phyloP scores from a whole-genome alignment of 2,113 vertebrate species.

The Eulemur rufifrons region DNA sequence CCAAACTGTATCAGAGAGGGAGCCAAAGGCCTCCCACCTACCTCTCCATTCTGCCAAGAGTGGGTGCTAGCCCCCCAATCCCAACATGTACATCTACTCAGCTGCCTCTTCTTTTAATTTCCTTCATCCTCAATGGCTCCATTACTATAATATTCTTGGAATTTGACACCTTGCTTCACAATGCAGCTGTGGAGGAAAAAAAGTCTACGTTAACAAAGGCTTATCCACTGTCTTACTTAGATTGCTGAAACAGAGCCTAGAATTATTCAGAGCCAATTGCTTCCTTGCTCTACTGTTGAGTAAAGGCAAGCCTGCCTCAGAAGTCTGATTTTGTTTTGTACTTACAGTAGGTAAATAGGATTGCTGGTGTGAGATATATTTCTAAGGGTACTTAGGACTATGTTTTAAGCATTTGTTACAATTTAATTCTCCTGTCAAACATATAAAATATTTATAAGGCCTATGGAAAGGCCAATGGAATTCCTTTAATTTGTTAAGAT shows the following conservation, averaged over 20 bases:
- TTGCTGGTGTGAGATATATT: neutral
- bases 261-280: neutral
- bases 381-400: constrained; percentile 18
- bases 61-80: neutral
- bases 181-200: neutral
- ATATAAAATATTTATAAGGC: constrained; percentile 33
- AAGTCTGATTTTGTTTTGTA: constrained; percentile 12
- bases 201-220: neutral
- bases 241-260: neutral
- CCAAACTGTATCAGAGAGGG: no score
- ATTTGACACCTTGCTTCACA: constrained; percentile 44
- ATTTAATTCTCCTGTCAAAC: constrained; percentile 41
- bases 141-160: neutral
- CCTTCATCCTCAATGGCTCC: neutral
- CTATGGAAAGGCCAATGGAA: neutral
- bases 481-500: constrained; percentile 25
- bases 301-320: neutral
- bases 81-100: neutral
- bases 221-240: neutral
- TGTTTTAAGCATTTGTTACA: constrained; percentile 54
- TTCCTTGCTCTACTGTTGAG: neutral
- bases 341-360: neutral
- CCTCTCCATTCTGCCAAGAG: neutral
- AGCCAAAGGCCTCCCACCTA: neutral
- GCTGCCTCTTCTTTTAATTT: neutral